Conservation (phyloP, 1,140 invertebrate species). For the Campodea augens region DNA sequence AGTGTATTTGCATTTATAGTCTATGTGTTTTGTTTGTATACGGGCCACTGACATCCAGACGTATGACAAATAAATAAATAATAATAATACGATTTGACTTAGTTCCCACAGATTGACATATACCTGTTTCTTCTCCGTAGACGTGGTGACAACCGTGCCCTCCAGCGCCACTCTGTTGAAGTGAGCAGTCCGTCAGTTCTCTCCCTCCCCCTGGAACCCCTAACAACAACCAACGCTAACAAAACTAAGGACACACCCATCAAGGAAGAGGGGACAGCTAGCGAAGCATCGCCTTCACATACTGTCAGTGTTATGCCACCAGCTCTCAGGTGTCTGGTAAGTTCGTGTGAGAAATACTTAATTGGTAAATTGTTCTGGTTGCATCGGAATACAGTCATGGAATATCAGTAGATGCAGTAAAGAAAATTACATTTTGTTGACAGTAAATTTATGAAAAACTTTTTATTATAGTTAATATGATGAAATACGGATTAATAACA, state of each 20-base stretch:
- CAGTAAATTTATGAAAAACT: too few species aligned
- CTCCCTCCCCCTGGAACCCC: conserved; percentile 48
- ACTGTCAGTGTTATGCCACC: conserved; percentile 58
- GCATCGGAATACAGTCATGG: too few species aligned
- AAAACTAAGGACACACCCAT: conserved; percentile 28
- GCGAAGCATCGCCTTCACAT: conserved; percentile 24
- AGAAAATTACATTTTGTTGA: too few species aligned
- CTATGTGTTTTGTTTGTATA: too few species aligned
- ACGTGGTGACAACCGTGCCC: too few species aligned
- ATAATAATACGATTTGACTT: background rate
- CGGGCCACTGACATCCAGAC: too few species aligned
- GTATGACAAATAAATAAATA: too few species aligned
- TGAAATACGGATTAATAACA: too few species aligned
- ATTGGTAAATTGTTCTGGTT: too few species aligned
- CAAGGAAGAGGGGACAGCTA: conserved; percentile 33
- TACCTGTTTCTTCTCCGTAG: conserved; percentile 13
- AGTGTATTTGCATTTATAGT: too few species aligned
- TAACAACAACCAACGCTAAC: conserved; percentile 52
- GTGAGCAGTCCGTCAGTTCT: conserved; percentile 54
- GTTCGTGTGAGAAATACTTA: conserved; percentile 13
- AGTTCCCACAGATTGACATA: conserved; percentile 11
- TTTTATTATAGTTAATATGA: too few species aligned
- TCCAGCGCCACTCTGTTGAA: conserved; percentile 69
- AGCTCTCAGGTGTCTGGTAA: conserved; percentile 47
- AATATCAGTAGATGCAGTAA: too few species aligned